A percentile compares a stretch with the other conserved stretches of the same genome.
These are phyloP conservation scores for Chydorus sphaericus DNA, from an alignment of 2,888 invertebrate genomes.

Conservation along the genomic window DNA sequence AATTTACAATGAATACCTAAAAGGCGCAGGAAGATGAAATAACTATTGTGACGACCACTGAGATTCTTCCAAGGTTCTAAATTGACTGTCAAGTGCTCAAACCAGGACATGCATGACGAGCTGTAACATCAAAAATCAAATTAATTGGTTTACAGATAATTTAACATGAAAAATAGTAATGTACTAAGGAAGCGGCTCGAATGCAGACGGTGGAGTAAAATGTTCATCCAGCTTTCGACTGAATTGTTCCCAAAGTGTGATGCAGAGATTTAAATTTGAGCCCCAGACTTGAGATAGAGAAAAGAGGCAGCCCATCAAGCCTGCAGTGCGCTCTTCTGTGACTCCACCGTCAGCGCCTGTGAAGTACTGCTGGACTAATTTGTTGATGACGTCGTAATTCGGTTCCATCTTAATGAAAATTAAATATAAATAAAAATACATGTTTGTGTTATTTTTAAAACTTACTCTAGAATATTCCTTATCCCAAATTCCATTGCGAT, in stretches of 20 bases:
- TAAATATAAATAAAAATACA: too few relatives aligned
- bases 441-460: not conserved
- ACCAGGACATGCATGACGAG: not conserved
- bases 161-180: too few relatives aligned
- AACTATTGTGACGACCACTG: not conserved
- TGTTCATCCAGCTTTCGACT: not conserved
- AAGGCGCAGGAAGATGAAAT: constrained; percentile 4
- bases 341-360: not conserved
- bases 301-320: constrained; percentile 1
- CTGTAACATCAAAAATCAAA: not conserved
- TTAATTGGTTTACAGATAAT: too few relatives aligned
- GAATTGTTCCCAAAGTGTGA: constrained; percentile 9
- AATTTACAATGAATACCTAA: not conserved
- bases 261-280: not conserved
- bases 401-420: constrained; percentile 9
- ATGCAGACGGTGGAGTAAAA: not conserved
- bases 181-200: not conserved
- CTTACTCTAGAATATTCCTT: not conserved
- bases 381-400: not conserved
- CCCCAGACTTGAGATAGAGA: not conserved
- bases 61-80: not conserved
- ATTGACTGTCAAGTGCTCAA: not conserved
- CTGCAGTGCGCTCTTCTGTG: not conserved
- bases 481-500: not conserved
- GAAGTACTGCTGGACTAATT: not conserved